Conservation (phyloP, 2,113 vertebrate genomes). For the Perca fluviatilis region DNA sequence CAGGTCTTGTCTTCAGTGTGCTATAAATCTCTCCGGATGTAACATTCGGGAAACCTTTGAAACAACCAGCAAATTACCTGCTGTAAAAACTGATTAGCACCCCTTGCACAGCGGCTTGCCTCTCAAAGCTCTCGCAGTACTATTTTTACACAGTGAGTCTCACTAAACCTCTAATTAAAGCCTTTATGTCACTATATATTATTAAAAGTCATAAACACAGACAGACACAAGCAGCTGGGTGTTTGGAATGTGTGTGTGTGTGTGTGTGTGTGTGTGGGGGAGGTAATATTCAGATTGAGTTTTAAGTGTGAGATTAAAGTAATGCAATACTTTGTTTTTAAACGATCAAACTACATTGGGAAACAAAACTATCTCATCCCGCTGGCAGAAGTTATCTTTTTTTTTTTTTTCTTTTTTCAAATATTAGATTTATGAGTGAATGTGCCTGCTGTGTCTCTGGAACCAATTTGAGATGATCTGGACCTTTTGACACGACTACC, state of each 20-base stretch:
- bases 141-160: constrained; percentile 72
- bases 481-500: constrained; percentile 63
- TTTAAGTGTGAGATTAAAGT: constrained; percentile 48
- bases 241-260: constrained; percentile 29
- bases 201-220: constrained; percentile 83
- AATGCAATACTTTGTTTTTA: constrained; percentile 35
- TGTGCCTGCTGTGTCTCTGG: constrained; percentile 60
- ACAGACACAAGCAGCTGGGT: constrained; percentile 63
- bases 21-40: constrained; percentile 76
- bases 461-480: constrained; percentile 78
- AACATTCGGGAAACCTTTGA: constrained; percentile 82
- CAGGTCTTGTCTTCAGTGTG: constrained; percentile 56
- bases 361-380: background rate
- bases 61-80: constrained; percentile 84
- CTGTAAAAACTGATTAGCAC: constrained; percentile 78
- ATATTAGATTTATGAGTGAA: constrained; percentile 8
- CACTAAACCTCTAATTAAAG: constrained; percentile 71
- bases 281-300: constrained; percentile 13
- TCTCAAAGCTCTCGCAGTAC: constrained; percentile 50
- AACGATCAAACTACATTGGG: constrained; percentile 16
- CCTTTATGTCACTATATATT: constrained; percentile 76
- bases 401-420: constrained; percentile 42
- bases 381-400: background rate
- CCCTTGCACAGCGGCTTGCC: constrained; percentile 56
- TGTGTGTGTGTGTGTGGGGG: background rate